A percentile compares a stretch with the other conserved stretches of the same genome.
Conservation (phyloP, 2,113 vertebrate species). For the Anguilla japonica region DNA sequence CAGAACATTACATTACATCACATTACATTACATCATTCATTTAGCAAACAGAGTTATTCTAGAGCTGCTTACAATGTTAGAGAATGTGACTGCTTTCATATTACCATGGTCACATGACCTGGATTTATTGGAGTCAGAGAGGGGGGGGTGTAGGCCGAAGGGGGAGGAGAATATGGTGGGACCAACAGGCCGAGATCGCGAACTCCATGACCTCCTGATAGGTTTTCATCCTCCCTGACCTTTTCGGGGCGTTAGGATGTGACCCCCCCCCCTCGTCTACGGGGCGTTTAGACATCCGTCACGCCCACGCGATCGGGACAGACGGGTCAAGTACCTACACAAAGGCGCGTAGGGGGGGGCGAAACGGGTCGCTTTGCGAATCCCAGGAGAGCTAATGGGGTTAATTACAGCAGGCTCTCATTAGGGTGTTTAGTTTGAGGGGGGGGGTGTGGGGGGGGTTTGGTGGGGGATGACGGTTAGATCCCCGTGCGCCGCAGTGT, state of each 20-base stretch:
- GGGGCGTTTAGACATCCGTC: neutral
- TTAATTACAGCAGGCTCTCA: neutral
- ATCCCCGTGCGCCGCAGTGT: neutral
- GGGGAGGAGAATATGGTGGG: too few relatives aligned
- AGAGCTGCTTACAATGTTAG: too few relatives aligned
- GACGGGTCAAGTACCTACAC: neutral
- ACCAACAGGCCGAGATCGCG: too few relatives aligned
- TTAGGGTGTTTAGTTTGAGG: constrained; percentile 4
- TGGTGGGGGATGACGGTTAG: neutral
- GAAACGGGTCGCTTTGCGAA: neutral
- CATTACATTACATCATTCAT: too few relatives aligned
- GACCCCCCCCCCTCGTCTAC: neutral
- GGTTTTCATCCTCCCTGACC: neutral
- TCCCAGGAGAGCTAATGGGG: neutral
- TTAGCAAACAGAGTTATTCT: too few relatives aligned
- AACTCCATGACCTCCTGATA: too few relatives aligned
- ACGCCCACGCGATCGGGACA: neutral
- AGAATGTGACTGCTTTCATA: too few relatives aligned
- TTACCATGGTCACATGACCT: too few relatives aligned
- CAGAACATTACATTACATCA: neutral
- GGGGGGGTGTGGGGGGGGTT: neutral
- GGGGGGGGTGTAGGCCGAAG: too few relatives aligned
- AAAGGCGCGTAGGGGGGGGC: neutral
- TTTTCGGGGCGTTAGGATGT: neutral
- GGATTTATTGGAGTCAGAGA: too few relatives aligned